Percentiles rank a stretch among this genome's conserved stretches.
Conservation (phyloP, 2,113 vertebrate species). For the Corynorhinus townsendii region DNA sequence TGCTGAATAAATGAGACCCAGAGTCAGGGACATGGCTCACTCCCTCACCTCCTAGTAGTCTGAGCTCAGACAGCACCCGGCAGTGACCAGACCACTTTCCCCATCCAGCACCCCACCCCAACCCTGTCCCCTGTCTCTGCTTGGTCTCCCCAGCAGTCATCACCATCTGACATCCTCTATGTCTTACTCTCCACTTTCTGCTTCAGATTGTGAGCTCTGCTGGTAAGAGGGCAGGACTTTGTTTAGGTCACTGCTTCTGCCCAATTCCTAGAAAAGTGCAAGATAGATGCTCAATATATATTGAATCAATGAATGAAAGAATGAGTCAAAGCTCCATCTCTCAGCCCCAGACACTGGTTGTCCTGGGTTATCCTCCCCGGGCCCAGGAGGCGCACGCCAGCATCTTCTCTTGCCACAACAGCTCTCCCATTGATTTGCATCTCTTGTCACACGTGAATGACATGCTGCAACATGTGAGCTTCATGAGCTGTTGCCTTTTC, state of each 20-base stretch:
- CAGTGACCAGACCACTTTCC: background rate
- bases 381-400: background rate
- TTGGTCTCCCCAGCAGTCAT: background rate
- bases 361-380: fast-evolving
- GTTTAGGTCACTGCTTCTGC: background rate
- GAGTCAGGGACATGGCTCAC: background rate
- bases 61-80: background rate
- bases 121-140: background rate
- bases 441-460: background rate
- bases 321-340: background rate
- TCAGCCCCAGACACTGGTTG: background rate
- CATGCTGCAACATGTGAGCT: fast-evolving
- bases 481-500: background rate
- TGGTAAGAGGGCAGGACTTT: background rate
- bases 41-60: background rate
- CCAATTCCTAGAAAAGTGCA: background rate
- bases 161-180: background rate
- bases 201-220: background rate
- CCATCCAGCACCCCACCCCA: background rate
- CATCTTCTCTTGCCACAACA: background rate
- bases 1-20: background rate
- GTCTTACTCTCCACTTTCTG: background rate
- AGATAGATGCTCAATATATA: background rate
- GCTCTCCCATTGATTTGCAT: background rate
- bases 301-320: background rate